Conservation (phyloP, 2,113 vertebrate species). For the Brachionichthys hirsutus region DNA sequence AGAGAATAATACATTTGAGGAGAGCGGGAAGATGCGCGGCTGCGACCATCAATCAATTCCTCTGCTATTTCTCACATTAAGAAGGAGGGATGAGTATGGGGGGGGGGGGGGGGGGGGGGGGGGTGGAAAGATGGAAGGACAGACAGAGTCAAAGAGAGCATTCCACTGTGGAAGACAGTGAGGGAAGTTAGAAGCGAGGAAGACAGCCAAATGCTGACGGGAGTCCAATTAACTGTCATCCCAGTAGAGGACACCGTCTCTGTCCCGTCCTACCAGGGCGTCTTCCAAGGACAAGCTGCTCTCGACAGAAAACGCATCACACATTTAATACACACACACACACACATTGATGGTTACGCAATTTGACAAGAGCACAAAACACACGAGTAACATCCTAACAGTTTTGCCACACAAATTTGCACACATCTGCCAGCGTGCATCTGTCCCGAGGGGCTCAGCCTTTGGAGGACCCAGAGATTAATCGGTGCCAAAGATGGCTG, state of each 20-base stretch:
- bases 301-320: constrained; percentile 16
- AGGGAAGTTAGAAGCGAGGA: constrained; percentile 36
- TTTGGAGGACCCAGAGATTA: constrained; percentile 38
- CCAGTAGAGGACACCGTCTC: constrained; percentile 45
- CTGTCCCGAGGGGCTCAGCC: constrained; percentile 34
- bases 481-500: constrained; percentile 62
- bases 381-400: constrained; percentile 13
- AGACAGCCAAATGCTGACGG: constrained; percentile 61
- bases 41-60: constrained; percentile 66
- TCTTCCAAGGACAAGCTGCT: constrained; percentile 56
- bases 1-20: constrained; percentile 64
- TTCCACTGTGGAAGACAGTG: not conserved
- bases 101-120: constrained; percentile 3
- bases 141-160: constrained; percentile 3
- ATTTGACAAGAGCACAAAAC: constrained; percentile 18
- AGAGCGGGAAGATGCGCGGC: constrained; percentile 51
- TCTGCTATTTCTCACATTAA: constrained; percentile 64
- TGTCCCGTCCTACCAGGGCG: constrained; percentile 41
- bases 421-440: constrained; percentile 14
- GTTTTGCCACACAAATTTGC: constrained; percentile 19
- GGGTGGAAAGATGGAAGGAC: not conserved
- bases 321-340: constrained; percentile 11
- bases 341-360: constrained; percentile 12
- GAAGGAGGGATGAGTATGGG: constrained; percentile 47
- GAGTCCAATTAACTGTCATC: constrained; percentile 71